Conservation (phyloP, 2,888 invertebrate species). For the Hemicrepidius hirtus region DNA sequence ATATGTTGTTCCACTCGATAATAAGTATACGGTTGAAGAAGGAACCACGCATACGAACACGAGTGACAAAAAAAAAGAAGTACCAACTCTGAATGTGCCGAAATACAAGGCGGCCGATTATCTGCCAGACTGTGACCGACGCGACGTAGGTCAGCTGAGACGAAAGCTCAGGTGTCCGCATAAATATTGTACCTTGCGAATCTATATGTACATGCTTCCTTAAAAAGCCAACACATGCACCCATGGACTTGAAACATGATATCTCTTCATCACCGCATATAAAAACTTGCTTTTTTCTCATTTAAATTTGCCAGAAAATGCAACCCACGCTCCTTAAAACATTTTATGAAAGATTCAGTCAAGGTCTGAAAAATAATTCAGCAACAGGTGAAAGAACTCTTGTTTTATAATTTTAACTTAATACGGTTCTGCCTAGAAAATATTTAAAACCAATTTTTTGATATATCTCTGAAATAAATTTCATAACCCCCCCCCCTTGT, state of each 20-base stretch:
- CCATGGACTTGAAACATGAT: conserved; percentile 5
- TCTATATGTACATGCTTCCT: conserved; percentile 18
- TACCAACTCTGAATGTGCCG: conserved; percentile 58
- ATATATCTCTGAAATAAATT: too few species aligned
- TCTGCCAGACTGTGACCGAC: conserved; percentile 66
- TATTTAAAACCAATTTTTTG: too few species aligned
- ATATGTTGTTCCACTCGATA: conserved; percentile 37
- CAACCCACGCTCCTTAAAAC: too few species aligned
- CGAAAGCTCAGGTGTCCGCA: conserved; percentile 55
- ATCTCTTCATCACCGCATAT: neutral
- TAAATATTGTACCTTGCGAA: conserved; percentile 31
- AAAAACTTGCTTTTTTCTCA: neutral
- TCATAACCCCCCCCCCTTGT: too few species aligned
- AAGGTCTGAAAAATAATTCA: too few species aligned
- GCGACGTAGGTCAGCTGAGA: conserved; percentile 64
- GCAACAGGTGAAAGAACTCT: too few species aligned
- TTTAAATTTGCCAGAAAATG: too few species aligned
- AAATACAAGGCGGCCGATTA: conserved; percentile 63
- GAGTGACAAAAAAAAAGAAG: conserved; percentile 54
- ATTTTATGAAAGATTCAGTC: too few species aligned
- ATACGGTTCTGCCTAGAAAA: too few species aligned
- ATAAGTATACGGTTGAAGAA: conserved; percentile 43
- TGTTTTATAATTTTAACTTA: too few species aligned
- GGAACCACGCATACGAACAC: conserved; percentile 56
- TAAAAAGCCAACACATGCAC: conserved; percentile 1